Conservation (phyloP, 1,140 invertebrate species). For the Drosophila sucinea region DNA sequence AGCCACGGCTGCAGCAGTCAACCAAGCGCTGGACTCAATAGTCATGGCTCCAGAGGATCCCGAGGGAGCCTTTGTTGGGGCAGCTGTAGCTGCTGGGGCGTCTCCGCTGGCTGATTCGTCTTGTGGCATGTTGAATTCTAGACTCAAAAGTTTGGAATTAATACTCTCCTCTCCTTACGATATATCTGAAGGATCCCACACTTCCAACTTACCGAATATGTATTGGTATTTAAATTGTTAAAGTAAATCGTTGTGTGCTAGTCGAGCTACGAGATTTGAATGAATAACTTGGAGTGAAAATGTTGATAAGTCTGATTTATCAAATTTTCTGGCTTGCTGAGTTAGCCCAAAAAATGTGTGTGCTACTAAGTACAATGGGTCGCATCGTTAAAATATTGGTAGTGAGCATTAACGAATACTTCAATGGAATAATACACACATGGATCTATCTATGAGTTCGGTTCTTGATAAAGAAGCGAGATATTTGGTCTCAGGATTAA, state of each 20-base stretch:
- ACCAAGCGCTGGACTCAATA: constrained; percentile 21
- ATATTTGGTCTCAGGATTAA: too few species aligned
- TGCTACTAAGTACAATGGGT: constrained; percentile 14
- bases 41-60: constrained; percentile 17
- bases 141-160: too few species aligned
- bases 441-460: too few species aligned
- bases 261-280: neutral
- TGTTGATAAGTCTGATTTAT: neutral
- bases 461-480: too few species aligned
- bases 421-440: too few species aligned
- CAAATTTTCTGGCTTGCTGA: neutral
- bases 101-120: too few species aligned
- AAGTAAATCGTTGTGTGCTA: neutral
- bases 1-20: constrained; percentile 32
- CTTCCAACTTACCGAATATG: neutral
- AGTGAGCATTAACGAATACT: too few species aligned
- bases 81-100: neutral
- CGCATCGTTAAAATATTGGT: neutral
- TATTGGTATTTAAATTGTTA: neutral
- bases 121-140: too few species aligned
- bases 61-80: neutral
- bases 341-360: neutral
- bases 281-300: neutral
- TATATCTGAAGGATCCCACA: too few species aligned
- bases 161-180: too few species aligned